These are phyloP conservation scores for Limanda limanda DNA, from an alignment of 2,113 vertebrate genomes.

Conservation along the genomic window DNA sequence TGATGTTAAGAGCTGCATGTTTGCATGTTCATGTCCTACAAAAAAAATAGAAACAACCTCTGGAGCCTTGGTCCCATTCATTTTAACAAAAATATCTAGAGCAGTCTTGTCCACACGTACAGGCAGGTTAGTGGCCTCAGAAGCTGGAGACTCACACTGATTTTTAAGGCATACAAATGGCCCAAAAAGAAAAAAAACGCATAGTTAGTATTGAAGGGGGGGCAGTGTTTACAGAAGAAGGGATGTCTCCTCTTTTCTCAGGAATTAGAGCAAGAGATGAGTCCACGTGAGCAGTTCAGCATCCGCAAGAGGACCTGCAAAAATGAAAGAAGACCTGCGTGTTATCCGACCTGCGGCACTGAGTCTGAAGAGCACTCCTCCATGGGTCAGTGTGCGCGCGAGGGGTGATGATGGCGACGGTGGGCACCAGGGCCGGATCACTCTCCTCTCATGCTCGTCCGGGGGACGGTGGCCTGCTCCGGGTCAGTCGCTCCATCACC, in stretches of 20 bases:
- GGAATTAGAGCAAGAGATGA: conserved; percentile 28
- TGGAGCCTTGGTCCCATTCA: conserved; percentile 23
- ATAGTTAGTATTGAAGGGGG: conserved; percentile 49
- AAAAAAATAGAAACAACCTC: conserved; percentile 45
- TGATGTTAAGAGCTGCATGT: conserved; percentile 47
- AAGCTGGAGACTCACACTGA: conserved; percentile 58
- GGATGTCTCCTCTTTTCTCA: conserved; percentile 35
- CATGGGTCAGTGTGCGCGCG: conserved; percentile 28
- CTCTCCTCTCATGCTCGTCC: conserved; percentile 50
- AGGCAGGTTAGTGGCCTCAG: conserved; percentile 44
- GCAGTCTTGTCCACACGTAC: conserved; percentile 34
- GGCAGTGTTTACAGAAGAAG: conserved; percentile 48
- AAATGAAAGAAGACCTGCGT: conserved; percentile 12
- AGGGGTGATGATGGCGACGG: background rate
- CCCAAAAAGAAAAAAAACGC: conserved; percentile 53
- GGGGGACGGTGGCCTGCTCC: conserved; percentile 30
- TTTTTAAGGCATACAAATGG: conserved; percentile 80
- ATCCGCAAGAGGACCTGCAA: conserved; percentile 56
- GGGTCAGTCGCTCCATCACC: conserved; percentile 31
- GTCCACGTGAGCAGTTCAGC: conserved; percentile 59
- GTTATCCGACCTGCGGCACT: conserved; percentile 74
- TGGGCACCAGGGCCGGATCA: conserved; percentile 40
- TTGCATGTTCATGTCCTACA: conserved; percentile 48
- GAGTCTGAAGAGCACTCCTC: conserved; percentile 64
- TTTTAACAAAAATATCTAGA: conserved; percentile 45